Evolutionary conservation across 1,140 invertebrate genomes (phyloP).

Genomic region (Berghia stephanieae): DNA sequence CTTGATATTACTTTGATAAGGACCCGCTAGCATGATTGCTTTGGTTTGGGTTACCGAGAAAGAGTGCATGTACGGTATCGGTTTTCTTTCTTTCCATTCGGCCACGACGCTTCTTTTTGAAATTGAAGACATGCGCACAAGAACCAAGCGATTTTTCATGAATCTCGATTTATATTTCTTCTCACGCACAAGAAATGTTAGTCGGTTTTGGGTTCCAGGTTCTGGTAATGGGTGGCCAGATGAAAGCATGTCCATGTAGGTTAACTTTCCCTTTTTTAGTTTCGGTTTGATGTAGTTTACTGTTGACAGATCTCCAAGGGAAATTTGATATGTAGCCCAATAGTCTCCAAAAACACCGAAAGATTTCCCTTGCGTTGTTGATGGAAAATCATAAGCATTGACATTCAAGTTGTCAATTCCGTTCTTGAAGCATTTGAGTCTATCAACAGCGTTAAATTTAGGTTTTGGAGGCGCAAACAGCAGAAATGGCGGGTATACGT

Average conservation of each 20-base stretch:
- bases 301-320: constrained; percentile 39
- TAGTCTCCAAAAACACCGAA: constrained; percentile 51
- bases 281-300: constrained; percentile 18
- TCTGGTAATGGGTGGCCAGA: constrained; percentile 54
- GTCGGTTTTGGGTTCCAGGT: constrained; percentile 34
- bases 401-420: constrained; percentile 60
- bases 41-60: constrained; percentile 50
- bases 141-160: constrained; percentile 37
- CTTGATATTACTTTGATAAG: constrained; percentile 47
- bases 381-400: constrained; percentile 45
- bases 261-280: not conserved
- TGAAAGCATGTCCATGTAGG: constrained; percentile 45
- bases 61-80: constrained; percentile 58
- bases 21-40: constrained; percentile 49
- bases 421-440: constrained; percentile 38
- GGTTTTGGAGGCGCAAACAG: constrained; percentile 48
- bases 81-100: constrained; percentile 42
- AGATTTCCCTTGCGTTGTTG: constrained; percentile 19
- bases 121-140: constrained; percentile 43
- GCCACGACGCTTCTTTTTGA: constrained; percentile 42
- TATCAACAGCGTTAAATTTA: constrained; percentile 40
- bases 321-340: constrained; percentile 54
- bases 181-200: constrained; percentile 46
- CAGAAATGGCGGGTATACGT: constrained; percentile 49
- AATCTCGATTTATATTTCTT: constrained; percentile 38